Percentiles rank a stretch among this genome's conserved stretches.
Evolutionary conservation across 2,113 vertebrate species (phyloP).

Genomic region (Cyrtonyx montezumae): DNA sequence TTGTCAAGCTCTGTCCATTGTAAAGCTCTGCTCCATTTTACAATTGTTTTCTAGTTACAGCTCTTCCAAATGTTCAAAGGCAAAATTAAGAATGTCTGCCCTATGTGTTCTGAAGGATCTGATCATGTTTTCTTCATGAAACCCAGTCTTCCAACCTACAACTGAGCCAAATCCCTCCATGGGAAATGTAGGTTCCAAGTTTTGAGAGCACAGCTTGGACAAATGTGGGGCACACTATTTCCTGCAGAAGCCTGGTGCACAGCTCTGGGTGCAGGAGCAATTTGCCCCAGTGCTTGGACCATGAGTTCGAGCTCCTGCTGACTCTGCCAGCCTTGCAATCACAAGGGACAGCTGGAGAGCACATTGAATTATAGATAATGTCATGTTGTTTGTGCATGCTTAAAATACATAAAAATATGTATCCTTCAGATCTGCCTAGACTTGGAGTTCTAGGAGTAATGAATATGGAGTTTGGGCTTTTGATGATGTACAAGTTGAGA

Average conservation of each 20-base stretch:
- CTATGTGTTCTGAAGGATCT: neutral
- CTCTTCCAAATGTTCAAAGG: neutral
- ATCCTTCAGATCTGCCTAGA: neutral
- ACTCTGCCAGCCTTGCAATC: neutral
- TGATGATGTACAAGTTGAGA: neutral
- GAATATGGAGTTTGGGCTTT: neutral
- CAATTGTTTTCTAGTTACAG: neutral
- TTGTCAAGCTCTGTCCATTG: neutral
- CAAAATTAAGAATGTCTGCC: neutral
- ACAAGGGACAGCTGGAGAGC: neutral
- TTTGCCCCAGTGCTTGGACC: accelerated
- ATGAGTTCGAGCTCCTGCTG: neutral
- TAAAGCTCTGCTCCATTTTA: neutral
- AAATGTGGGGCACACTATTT: accelerated
- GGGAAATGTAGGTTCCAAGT: neutral
- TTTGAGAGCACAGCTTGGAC: neutral
- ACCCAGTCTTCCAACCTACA: neutral
- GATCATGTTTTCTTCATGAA: neutral
- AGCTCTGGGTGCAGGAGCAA: neutral
- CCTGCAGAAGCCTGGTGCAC: neutral
- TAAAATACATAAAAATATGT: neutral
- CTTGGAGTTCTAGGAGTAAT: neutral
- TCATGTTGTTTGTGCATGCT: neutral
- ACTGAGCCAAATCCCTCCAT: neutral
- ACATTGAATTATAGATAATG: neutral